Evolutionary conservation across 2,888 invertebrate species (phyloP).

Genomic region (Perizoma affinitatum): DNA sequence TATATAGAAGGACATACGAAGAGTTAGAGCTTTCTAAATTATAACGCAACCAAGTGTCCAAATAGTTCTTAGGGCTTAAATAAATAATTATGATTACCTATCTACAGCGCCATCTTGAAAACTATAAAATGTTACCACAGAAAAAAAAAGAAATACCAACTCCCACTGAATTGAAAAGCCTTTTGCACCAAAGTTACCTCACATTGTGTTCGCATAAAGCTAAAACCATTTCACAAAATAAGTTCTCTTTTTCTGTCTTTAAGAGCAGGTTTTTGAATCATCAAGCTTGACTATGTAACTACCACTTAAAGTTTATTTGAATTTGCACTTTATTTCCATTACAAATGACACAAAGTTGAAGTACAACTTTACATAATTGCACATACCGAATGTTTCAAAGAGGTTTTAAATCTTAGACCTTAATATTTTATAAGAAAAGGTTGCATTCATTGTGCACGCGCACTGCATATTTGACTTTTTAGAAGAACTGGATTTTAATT

Average conservation of each 20-base stretch:
- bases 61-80: no score
- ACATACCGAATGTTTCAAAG: neutral
- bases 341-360: neutral
- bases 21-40: no score
- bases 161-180: neutral
- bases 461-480: neutral
- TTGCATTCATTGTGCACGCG: neutral
- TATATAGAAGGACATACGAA: no score
- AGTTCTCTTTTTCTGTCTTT: conserved; percentile 39
- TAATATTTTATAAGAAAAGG: neutral
- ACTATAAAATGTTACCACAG: no score
- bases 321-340: conserved; percentile 2
- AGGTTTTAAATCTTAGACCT: conserved; percentile 1
- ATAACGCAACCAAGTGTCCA: no score
- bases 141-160: no score
- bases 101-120: no score
- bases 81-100: no score
- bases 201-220: conserved; percentile 8
- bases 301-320: neutral
- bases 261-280: conserved; percentile 36
- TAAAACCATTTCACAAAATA: conserved; percentile 41
- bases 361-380: neutral
- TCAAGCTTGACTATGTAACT: conserved; percentile 2
- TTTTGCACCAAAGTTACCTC: neutral
- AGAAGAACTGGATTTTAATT: neutral